These are phyloP conservation scores for Aurelia sp. DNA, from an alignment of 30 jellyfish, hydroid and myxozoan species.

Conservation along the genomic window DNA sequence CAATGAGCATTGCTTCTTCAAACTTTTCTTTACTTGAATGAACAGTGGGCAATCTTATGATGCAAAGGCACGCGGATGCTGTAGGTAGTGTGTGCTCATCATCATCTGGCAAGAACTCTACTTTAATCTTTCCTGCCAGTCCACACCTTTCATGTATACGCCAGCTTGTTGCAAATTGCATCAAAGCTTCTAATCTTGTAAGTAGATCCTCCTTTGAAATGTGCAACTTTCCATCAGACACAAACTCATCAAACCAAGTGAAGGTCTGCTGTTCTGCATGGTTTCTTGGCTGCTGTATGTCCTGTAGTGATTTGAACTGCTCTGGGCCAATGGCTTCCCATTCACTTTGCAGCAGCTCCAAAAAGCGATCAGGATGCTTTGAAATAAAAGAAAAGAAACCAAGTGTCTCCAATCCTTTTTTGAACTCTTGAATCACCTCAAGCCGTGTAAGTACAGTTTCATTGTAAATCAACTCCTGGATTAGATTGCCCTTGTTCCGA, in stretches of 20 bases:
- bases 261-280: conserved; percentile 35
- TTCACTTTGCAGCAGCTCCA: conserved; percentile 6
- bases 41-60: conserved; percentile 17
- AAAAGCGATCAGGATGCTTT: conserved; percentile 9
- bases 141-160: conserved; percentile 11
- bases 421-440: conserved; percentile 19
- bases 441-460: conserved; percentile 8
- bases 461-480: conserved; percentile 26
- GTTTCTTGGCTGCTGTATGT: conserved; percentile 12
- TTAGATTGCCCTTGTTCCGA: conserved; percentile 9
- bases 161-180: conserved; percentile 48
- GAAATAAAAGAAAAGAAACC: conserved; percentile 32
- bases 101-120: conserved; percentile 47
- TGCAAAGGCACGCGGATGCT: conserved; percentile 30
- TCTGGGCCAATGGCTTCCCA: conserved; percentile 14
- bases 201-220: background rate
- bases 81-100: conserved; percentile 48
- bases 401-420: conserved; percentile 40
- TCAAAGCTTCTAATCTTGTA: conserved; percentile 15
- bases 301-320: conserved; percentile 9
- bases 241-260: conserved; percentile 6
- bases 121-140: conserved; percentile 15
- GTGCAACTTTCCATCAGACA: conserved; percentile 5
- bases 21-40: conserved; percentile 19
- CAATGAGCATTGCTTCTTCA: conserved; percentile 5